phyloP scores from a whole-genome alignment of 2,888 invertebrate genomes.

The Tipula unca region DNA sequence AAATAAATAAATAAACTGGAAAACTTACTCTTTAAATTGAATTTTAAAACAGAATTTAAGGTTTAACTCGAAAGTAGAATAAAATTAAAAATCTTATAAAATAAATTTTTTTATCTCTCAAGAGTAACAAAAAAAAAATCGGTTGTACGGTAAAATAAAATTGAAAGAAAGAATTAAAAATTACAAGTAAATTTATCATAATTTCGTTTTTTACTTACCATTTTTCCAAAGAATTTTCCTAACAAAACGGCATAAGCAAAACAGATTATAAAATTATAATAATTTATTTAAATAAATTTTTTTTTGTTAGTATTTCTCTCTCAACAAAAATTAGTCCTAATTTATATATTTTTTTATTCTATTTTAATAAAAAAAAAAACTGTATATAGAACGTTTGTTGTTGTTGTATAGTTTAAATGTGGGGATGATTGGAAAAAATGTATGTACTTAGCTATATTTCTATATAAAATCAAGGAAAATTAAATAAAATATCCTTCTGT shows the following conservation, averaged over 20 bases:
- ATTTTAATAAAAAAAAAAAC: neutral
- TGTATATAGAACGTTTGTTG: neutral
- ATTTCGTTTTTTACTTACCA: neutral
- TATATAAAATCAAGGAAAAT: neutral
- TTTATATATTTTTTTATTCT: neutral
- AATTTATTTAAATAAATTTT: neutral
- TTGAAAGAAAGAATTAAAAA: neutral
- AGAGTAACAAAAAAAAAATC: neutral
- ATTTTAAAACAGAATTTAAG: neutral
- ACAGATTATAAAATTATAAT: slow-evolving; percentile 14
- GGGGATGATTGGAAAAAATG: neutral
- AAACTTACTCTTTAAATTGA: slow-evolving; percentile 2
- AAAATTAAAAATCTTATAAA: neutral
- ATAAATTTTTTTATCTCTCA: neutral
- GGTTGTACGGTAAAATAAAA: neutral
- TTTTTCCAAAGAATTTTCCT: slow-evolving; percentile 3
- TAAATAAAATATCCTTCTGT: neutral
- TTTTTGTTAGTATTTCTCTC: neutral
- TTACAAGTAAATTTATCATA: slow-evolving; percentile 14
- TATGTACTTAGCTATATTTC: neutral
- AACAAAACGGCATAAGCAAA: slow-evolving; percentile 14
- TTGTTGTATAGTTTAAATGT: neutral
- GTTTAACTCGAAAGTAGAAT: neutral
- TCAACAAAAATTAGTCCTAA: slow-evolving; percentile 8
- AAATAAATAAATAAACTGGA: neutral